Evolutionary conservation across 2,113 vertebrate genomes (phyloP).

Genomic region (Petaurus breviceps): DNA sequence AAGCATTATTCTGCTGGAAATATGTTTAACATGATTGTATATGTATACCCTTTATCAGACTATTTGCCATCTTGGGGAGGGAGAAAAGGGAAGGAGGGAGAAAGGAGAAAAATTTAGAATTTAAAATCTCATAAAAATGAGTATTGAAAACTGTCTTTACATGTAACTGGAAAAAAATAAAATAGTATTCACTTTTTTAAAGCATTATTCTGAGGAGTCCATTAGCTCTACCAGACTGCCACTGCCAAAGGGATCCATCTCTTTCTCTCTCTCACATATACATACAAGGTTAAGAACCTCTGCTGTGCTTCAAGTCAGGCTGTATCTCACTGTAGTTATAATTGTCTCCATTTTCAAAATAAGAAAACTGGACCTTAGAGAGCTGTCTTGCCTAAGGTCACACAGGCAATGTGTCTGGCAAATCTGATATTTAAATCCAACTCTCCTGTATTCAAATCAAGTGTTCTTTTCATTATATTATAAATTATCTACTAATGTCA

Average conservation of each 20-base stretch:
- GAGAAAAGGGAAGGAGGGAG: too few relatives aligned
- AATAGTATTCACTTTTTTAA: background rate
- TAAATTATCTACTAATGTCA: background rate
- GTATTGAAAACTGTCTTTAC: background rate
- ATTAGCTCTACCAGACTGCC: background rate
- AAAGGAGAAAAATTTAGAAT: background rate
- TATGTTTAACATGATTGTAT: background rate
- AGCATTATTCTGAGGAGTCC: background rate
- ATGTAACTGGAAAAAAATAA: background rate
- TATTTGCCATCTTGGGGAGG: background rate
- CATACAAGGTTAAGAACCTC: background rate
- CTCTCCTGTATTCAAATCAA: background rate
- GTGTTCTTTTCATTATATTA: background rate
- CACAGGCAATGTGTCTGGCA: background rate
- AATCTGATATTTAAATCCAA: background rate
- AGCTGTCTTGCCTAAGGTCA: background rate
- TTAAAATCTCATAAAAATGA: background rate
- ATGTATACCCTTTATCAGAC: background rate
- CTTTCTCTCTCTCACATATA: background rate
- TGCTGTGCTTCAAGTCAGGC: background rate
- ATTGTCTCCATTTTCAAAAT: background rate
- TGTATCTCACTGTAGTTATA: background rate
- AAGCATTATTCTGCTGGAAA: background rate
- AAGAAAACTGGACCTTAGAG: background rate
- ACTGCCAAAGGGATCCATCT: background rate